Evolutionary conservation across 2,113 vertebrate species (phyloP), one percentile per base, ranked within the genome.

Genomic region (Planiliza haematocheilus): DNA sequence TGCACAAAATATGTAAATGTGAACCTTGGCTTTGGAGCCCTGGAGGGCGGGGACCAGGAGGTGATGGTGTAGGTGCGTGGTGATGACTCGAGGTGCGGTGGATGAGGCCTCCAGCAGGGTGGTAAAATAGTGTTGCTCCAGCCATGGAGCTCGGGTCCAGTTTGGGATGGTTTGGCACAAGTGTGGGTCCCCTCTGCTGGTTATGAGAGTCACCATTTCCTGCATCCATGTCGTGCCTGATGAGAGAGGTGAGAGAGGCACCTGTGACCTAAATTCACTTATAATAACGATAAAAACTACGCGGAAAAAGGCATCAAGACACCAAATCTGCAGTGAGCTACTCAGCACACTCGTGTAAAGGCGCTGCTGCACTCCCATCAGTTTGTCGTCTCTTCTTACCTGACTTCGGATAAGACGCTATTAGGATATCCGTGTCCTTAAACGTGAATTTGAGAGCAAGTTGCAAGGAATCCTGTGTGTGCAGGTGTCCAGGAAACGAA

Each of bases 161-260:
- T 94, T 97, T 41, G 95, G 95, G 7, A 94, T 79, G 30, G 91
- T 92, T 43, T 91, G 89, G 63, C 90, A 90, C 0, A 91, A 70
- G 1, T 58, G 37, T 2, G 88, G 63, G 0, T 96, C 88, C 1
- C 95, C 96, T 0, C 34, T 66, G 81, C 77, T 95, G 84, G 61
- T 75, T 52, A 96, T 80, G 12, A 97, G 88, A 1, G 92, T 94
- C 81, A 97, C 82, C 12, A 95, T 92, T 87, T 96, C 93, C 85
- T 97, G 96, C 94, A 95, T 94, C 96, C 96, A 96, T 0, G 95
- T 96, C 50, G 96, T 98, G 12, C 96, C 96, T 97, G 70, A 46
- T 11, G 3, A 7, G 20, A 62, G 5, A 42, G 16, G 0, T 61
- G 7, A 18, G 4, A 59, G 11, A 61, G 11, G 6, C 9, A 45